Conservation (phyloP, 1,140 invertebrate species). For the Brachionus manjavacas region DNA sequence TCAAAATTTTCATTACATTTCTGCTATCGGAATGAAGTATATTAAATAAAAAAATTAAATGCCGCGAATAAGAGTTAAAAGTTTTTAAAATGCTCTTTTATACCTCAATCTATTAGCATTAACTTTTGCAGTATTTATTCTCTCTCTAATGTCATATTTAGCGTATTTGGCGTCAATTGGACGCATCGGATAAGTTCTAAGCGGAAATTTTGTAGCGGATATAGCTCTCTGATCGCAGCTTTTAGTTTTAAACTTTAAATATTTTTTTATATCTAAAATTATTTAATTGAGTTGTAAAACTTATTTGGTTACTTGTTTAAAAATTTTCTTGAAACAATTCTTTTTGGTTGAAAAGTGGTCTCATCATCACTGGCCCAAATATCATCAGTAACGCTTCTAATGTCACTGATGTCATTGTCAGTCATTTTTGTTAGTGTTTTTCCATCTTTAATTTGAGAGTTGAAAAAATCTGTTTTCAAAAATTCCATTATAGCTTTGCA, state of each 20-base stretch:
- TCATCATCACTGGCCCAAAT: slow-evolving; percentile 41
- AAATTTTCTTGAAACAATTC: background rate
- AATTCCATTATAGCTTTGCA: slow-evolving; percentile 51
- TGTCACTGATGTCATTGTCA: slow-evolving; percentile 2
- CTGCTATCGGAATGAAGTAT: background rate
- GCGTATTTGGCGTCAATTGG: slow-evolving; percentile 29
- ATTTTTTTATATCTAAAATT: background rate
- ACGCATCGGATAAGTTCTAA: slow-evolving; percentile 13
- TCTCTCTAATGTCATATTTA: slow-evolving; percentile 32
- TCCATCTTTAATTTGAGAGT: background rate
- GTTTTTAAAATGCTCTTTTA: background rate
- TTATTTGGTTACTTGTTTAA: slow-evolving; percentile 20
- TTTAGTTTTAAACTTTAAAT: slow-evolving; percentile 40
- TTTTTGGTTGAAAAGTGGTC: background rate
- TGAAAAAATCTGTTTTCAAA: slow-evolving; percentile 46
- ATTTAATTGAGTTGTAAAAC: background rate
- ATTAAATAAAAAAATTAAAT: slow-evolving; percentile 25
- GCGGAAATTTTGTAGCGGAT: background rate
- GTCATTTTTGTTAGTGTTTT: background rate
- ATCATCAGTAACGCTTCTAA: background rate
- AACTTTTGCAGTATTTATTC: slow-evolving; percentile 24
- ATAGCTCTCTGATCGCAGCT: slow-evolving; percentile 11
- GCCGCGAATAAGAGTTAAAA: background rate
- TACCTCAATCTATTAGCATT: slow-evolving; percentile 42
- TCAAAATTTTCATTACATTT: slow-evolving; percentile 34